Evolutionary conservation across 1,140 invertebrate species (phyloP), one percentile per base, ranked within the genome.

Genomic region (Drosophila gunungcola): DNA sequence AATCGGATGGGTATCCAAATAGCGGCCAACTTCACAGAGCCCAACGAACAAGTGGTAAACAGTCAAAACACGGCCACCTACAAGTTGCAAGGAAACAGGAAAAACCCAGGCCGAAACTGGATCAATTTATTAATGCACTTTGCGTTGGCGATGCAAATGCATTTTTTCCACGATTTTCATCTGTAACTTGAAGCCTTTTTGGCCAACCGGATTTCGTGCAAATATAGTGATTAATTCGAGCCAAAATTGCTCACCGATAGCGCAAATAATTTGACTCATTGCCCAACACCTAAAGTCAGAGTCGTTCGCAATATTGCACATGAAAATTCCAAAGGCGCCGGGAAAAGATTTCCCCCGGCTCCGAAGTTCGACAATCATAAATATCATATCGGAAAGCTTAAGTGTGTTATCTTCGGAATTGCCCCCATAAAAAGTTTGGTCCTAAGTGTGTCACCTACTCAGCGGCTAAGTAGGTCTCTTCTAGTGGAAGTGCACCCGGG

Each of bases 1-100:
- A 64, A 72, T 72, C 38, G 65, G 65, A 70, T 57, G 65, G 32
- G 41, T 58, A 34, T 32, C n/a, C 46, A 72, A 39, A 52, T 36
- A 45, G 67, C 67, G 67, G 67, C 41, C 63, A 70, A 70, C 63
- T 69, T 70, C 58, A 74, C 38, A 63, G 51, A 45, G 70, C 4
- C 11, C 13, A 7, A 4, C 16, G 42, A 75, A 75, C 73, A 76
- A 76, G 73, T 76, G 73, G 72, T 34, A 75, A 61, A 64, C 72
- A 75, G 60, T 56, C 72, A 67, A 65, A 75, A 75, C 73, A 75
- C 56, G 70, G 38, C 73, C 73, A 75, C 60, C 73, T 75, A 75
- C 72, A 63, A 75, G 70, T 42, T 64, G 68, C n/a, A 73, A 62
- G 13, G 21, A 52, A 53, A 63, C 7, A n/a, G 38, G 38, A 42